Evolutionary conservation across 2,113 vertebrate genomes (phyloP), one percentile per base, ranked within the genome.

Genomic region (Arizona elegans): DNA sequence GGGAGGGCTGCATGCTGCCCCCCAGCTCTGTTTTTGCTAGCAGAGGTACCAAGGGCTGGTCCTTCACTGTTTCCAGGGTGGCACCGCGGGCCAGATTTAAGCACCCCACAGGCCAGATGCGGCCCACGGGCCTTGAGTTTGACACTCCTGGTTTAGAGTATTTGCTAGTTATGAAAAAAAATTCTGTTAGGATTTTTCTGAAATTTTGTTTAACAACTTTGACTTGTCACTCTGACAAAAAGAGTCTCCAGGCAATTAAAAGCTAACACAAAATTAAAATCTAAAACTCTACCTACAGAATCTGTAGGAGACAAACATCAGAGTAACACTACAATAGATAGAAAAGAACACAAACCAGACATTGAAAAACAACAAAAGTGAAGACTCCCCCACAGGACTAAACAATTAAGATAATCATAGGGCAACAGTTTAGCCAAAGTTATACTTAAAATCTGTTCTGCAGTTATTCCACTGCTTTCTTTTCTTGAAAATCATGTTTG

Each of bases 91-190:
- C 21, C 56, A 58, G 21, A 58, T 58, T 6, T 23, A 58, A 58
- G 21, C 19, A 58, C 1, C 5, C 1, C 7, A 0, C 1, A 6
- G 21, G 56, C 56, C 21, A 2, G 6, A 8, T 58, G 19, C 1
- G 21, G 55, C 54, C 54, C 3, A 0, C 15, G 1, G 3, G 54
- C 56, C 56, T 58, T 62, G 59, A 62, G 3, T 62, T 62, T 62
- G 59, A 62, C 24, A 62, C 59, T 1, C 24, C 24, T 62, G 59
- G 26, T 62, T 26, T 62, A 26, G 23, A 26, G 9, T 62, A 26
- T 62, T 62, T 26, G 8, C 59, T 62, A 62, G 9, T 62, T 62
- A 62, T 62, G 3, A 62, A 26, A 62, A 26, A 62, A 62, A 62
- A 62, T 6, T 17, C 13, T 75, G n/a, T 33, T 75, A 75, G 5